Evolutionary conservation across 2,797 vertebrate species (phyloP).

Genomic region (Dendrocincla fuliginosa): DNA sequence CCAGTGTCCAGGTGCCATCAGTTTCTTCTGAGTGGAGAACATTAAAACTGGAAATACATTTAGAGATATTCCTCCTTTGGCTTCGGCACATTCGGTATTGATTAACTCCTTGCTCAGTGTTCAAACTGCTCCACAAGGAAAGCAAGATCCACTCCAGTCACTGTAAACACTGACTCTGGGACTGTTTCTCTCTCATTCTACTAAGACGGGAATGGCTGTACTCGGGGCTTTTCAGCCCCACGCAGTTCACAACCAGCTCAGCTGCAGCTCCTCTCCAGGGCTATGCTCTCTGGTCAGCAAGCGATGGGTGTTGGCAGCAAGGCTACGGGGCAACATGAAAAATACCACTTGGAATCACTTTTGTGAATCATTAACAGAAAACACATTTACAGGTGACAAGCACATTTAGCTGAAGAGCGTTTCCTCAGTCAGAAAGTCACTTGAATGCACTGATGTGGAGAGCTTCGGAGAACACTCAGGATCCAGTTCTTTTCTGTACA

Average conservation of each 20-base stretch:
- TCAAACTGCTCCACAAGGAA: not conserved
- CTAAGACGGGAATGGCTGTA: not conserved
- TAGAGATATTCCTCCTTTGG: not conserved
- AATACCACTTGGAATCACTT: not conserved
- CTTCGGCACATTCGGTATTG: not conserved
- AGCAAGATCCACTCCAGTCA: not conserved
- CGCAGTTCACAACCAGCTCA: not conserved
- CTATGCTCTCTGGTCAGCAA: not conserved
- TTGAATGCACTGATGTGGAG: not conserved
- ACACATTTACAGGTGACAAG: slow-evolving; percentile 1
- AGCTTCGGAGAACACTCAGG: not conserved
- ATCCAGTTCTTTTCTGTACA: not conserved
- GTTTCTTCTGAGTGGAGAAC: not conserved
- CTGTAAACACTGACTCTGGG: not conserved
- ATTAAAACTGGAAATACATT: not conserved
- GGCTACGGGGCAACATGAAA: not conserved
- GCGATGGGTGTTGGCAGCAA: not conserved
- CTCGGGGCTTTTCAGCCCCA: not conserved
- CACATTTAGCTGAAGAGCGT: not conserved
- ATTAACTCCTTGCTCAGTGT: not conserved
- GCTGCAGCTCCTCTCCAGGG: not conserved
- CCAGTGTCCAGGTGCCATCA: not conserved
- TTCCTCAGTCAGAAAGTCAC: not conserved
- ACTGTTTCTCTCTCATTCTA: not conserved
- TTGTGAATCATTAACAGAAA: slow-evolving; percentile 7